Evolutionary conservation across 23 tunicate species (phyloP), one percentile per base, ranked within the genome.

Genomic region (Styela plicata): DNA sequence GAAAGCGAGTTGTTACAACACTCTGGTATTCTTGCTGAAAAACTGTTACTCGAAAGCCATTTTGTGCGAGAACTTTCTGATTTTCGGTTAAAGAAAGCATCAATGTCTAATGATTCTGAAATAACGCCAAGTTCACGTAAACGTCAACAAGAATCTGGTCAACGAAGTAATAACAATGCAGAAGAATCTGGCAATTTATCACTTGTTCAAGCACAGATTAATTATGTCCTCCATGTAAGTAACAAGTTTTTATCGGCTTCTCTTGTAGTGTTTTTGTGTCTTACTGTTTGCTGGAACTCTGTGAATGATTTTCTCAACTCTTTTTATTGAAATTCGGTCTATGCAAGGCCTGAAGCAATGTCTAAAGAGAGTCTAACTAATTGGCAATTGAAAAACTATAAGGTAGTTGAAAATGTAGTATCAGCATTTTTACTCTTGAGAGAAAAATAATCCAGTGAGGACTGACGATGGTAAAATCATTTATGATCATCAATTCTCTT

Each of bases 151-250:
- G 34, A 71, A 71, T 3, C 37, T 19, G 36, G 36, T 13, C 70
- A 66, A 3, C 30, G 70, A 7, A 31, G 73, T 16, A 28, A 28
- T 32, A 16, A 3, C 19, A 73, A 23, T 73, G 25, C 16, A n/a
- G 33, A 73, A 34, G 81, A 29, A 53, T 13, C 31, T 53, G 33
- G 31, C 66, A 66, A 44, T n/a, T n/a, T 53, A 13, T 63, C 83
- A 25, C 36, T 80, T 23, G 85, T 84, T 16, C 97, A 91, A 32
- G 87, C 97, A 2, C 91, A 86, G 33, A 84, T 86, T 79, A 83
- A 84, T 79, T 91, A 91, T 74, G 84, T 87, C 5, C 37, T 91
- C 20, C 97, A 91, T 80, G 97, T 91, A 26, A 63, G 85, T 82
- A 28, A 33, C 24, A 13, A 23, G 19, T 61, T 19, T 21, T 61